phyloP scores from a whole-genome alignment of 1,140 invertebrate genomes.

The Contarinia nasturtii region DNA sequence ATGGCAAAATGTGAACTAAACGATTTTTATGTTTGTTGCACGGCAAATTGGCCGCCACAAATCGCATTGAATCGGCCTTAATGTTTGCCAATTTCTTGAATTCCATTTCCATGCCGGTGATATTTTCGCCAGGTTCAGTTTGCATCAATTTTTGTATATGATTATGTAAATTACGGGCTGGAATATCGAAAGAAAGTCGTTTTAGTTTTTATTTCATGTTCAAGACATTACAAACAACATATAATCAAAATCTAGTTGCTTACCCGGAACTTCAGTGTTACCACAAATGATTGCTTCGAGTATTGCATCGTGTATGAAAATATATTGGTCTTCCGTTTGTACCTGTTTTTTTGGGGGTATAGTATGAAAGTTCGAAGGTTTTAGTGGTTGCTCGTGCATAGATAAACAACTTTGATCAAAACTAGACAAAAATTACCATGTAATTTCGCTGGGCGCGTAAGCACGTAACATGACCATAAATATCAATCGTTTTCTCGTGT shows the following conservation, averaged over 20 bases:
- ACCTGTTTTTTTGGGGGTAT: slow-evolving; percentile 19
- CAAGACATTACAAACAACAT: slow-evolving; percentile 18
- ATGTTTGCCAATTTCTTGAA: slow-evolving; percentile 95
- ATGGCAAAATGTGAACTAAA: slow-evolving; percentile 91
- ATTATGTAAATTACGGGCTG: slow-evolving; percentile 74
- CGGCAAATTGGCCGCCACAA: slow-evolving; percentile 87
- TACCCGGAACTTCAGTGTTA: slow-evolving; percentile 58
- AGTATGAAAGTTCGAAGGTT: neutral
- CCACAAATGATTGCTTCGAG: slow-evolving; percentile 92
- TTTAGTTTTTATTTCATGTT: neutral
- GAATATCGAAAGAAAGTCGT: slow-evolving; percentile 25
- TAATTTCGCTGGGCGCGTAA: slow-evolving; percentile 92
- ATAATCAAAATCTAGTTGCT: slow-evolving; percentile 19
- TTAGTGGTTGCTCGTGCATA: too few species aligned
- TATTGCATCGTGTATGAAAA: slow-evolving; percentile 95
- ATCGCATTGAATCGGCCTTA: slow-evolving; percentile 82
- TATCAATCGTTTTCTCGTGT: slow-evolving; percentile 94
- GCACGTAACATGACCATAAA: slow-evolving; percentile 96
- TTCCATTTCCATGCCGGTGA: slow-evolving; percentile 94
- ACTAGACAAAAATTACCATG: slow-evolving; percentile 35
- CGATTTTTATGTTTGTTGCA: slow-evolving; percentile 98
- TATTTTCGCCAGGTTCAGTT: slow-evolving; percentile 58
- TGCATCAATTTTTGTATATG: slow-evolving; percentile 88
- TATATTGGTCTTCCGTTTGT: slow-evolving; percentile 98
- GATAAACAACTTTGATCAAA: neutral